phyloP scores from a whole-genome alignment of 2,797 vertebrate species.

The Glossophaga mutica region DNA sequence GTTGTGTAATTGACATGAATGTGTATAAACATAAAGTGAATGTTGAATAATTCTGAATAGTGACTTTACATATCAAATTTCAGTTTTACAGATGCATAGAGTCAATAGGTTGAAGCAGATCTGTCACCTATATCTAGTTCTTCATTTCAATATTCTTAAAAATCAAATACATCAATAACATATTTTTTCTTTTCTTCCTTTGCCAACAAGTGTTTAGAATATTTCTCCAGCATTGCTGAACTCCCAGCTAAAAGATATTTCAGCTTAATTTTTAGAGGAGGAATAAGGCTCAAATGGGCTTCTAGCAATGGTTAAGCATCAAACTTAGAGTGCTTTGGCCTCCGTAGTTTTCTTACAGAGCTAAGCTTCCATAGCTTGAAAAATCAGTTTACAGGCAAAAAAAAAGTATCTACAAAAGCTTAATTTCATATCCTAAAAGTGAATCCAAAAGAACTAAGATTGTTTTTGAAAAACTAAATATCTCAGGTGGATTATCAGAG shows the following conservation, averaged over 20 bases:
- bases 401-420: conserved; percentile 17
- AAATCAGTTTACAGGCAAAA: conserved; percentile 2
- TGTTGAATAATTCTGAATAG: conserved; percentile 52
- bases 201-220: not conserved
- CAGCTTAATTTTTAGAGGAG: conserved; percentile 16
- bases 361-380: not conserved
- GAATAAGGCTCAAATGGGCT: not conserved
- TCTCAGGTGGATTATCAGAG: not conserved
- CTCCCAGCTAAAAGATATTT: conserved; percentile 3
- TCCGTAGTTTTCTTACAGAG: not conserved
- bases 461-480: not conserved
- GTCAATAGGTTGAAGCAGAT: conserved; percentile 34
- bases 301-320: not conserved
- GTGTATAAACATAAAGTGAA: conserved; percentile 65
- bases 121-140: conserved; percentile 29
- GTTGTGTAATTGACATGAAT: conserved; percentile 61
- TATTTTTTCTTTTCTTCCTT: not conserved
- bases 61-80: conserved; percentile 59
- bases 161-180: not conserved
- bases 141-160: conserved; percentile 26
- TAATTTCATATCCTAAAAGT: not conserved
- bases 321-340: not conserved
- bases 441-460: not conserved
- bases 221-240: conserved; percentile 15
- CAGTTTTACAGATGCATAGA: conserved; percentile 55